These are phyloP conservation scores for Tilapia sparmanii DNA, from an alignment of 2,113 vertebrate species.

Conservation along the genomic window DNA sequence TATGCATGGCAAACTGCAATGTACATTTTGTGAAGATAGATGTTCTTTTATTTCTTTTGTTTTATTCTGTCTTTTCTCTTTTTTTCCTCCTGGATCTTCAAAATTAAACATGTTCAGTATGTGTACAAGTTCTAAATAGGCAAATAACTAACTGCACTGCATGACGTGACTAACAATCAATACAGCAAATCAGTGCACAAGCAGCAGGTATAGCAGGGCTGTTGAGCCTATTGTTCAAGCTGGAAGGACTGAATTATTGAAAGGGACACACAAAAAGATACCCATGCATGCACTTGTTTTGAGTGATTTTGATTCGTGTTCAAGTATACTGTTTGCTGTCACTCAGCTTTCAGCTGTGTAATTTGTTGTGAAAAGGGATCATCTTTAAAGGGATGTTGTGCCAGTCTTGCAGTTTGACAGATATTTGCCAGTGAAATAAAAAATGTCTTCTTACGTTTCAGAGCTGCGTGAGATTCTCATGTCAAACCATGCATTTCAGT, in stretches of 20 bases:
- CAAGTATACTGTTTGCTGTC: neutral
- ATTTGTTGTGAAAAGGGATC: conserved; percentile 31
- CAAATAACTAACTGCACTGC: neutral
- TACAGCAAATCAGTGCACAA: neutral
- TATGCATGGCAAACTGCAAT: neutral
- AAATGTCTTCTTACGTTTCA: neutral
- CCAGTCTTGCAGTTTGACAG: neutral
- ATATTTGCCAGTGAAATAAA: neutral
- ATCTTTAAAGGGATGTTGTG: neutral
- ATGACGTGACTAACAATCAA: neutral
- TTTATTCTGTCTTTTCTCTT: neutral
- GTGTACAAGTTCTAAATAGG: neutral
- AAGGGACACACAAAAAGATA: neutral
- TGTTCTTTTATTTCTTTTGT: neutral
- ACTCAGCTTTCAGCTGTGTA: conserved; percentile 17
- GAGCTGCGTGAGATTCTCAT: neutral
- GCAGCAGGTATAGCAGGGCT: neutral
- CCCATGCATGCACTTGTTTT: neutral
- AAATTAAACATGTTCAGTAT: neutral
- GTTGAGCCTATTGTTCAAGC: neutral
- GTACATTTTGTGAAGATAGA: neutral
- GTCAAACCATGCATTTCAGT: neutral
- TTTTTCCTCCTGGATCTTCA: neutral
- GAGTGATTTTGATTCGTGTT: conserved; percentile 13
- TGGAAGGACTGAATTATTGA: neutral